These are phyloP conservation scores for Galerucella calmariensis DNA, from an alignment of 2,888 invertebrate species.

Conservation along the genomic window DNA sequence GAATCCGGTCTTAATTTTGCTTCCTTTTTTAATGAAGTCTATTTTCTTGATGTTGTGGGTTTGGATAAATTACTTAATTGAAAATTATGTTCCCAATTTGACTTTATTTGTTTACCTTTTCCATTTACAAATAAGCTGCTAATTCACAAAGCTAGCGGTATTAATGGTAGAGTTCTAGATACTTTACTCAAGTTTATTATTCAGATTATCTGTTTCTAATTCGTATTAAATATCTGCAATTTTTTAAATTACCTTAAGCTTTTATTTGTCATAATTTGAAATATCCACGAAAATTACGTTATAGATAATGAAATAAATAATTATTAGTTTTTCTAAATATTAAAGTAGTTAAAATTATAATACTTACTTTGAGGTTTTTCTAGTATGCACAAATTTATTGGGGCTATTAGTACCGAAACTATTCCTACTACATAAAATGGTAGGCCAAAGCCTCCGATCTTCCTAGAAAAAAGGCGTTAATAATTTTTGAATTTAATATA, in stretches of 20 bases:
- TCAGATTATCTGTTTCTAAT: no score
- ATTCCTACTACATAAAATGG: constrained; percentile 81
- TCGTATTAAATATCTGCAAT: no score
- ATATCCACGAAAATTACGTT: no score
- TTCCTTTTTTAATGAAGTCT: constrained; percentile 20
- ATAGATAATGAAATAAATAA: no score
- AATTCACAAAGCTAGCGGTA: constrained; percentile 5
- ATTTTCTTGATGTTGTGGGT: constrained; percentile 21
- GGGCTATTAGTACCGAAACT: constrained; percentile 73
- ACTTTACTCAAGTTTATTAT: no score
- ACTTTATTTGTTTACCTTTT: constrained; percentile 19
- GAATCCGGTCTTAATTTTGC: constrained; percentile 13
- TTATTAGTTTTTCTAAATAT: no score
- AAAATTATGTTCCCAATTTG: constrained; percentile 12
- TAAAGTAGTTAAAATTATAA: constrained; percentile 7
- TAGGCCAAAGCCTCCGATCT: constrained; percentile 83
- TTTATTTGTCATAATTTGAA: no score
- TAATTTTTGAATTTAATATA: constrained; percentile 17
- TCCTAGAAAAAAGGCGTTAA: constrained; percentile 67
- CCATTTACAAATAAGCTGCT: constrained; percentile 16
- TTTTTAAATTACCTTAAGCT: no score
- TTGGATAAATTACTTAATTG: constrained; percentile 19
- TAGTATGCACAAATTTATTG: constrained; percentile 72
- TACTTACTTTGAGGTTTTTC: constrained; percentile 71
- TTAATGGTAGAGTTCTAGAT: background rate